Conservation (phyloP, 2,113 vertebrate genomes). For the Corvus cornix region DNA sequence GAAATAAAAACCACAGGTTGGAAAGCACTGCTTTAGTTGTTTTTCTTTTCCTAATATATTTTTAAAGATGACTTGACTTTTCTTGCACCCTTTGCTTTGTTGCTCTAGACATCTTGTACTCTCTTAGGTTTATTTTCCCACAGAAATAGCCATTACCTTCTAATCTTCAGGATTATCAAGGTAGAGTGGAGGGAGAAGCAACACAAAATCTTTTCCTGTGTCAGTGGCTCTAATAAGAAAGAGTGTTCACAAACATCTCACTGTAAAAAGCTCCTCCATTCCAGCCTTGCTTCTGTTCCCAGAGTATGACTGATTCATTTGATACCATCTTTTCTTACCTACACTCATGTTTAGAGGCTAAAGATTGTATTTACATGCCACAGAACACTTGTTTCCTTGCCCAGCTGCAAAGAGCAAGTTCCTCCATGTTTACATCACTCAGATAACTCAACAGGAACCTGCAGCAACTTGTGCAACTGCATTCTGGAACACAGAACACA, state of each 20-base stretch:
- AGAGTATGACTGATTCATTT: neutral
- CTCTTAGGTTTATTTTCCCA: neutral
- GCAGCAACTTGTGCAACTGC: neutral
- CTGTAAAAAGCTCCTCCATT: neutral
- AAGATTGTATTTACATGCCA: neutral
- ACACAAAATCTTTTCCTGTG: neutral
- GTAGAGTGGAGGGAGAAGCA: neutral
- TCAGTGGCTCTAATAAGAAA: neutral
- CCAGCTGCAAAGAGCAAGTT: neutral
- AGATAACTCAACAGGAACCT: neutral
- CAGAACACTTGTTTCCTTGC: neutral
- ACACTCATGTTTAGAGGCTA: neutral
- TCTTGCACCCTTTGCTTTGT: neutral
- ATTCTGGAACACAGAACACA: neutral
- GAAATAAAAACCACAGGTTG: neutral
- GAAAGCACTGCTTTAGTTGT: neutral
- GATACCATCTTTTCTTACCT: neutral
- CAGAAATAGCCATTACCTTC: neutral
- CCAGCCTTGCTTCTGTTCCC: neutral
- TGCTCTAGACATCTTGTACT: neutral
- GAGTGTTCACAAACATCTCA: neutral
- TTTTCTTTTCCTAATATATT: neutral
- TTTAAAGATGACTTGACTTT: neutral
- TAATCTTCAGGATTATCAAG: neutral
- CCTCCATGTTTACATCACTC: neutral